phyloP scores from a whole-genome alignment of 2,113 vertebrate genomes.

The Emydocephalus ijimae region DNA sequence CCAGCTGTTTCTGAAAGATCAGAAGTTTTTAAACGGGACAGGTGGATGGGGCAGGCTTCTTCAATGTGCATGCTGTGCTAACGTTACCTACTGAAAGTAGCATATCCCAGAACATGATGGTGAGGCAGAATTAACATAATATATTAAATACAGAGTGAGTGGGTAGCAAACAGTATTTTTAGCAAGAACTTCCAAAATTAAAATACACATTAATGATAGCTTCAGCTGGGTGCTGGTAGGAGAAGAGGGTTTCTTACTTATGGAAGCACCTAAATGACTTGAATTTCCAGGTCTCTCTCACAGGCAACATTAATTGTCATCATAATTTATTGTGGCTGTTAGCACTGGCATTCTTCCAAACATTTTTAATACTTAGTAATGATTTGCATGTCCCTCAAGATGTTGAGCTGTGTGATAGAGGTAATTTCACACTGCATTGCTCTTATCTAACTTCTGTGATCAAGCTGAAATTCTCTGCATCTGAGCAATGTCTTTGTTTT shows the following conservation, averaged over 20 bases:
- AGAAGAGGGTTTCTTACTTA: not conserved
- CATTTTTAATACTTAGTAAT: not conserved
- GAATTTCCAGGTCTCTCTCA: not conserved
- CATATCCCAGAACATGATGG: not conserved
- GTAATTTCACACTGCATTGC: not conserved
- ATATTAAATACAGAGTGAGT: not conserved
- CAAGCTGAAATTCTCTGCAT: not conserved
- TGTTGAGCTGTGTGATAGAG: not conserved
- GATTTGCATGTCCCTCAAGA: not conserved
- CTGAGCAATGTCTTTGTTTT: not conserved
- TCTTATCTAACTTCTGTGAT: not conserved
- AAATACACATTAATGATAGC: not conserved
- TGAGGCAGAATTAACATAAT: slow-evolving; percentile 24
- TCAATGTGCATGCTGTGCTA: slow-evolving; percentile 52
- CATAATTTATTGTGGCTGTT: not conserved
- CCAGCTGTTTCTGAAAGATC: slow-evolving; percentile 42
- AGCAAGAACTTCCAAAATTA: not conserved
- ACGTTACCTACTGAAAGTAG: slow-evolving; percentile 42
- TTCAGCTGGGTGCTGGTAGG: not conserved
- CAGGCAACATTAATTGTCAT: not conserved
- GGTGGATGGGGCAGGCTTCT: not conserved
- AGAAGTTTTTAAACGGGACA: slow-evolving; percentile 21
- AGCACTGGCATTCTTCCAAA: not conserved
- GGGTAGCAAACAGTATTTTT: not conserved
- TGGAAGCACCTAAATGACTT: slow-evolving; percentile 30